These are phyloP conservation scores for Pachypsylla venusta DNA, from an alignment of 1,140 invertebrate species.

Conservation along the genomic window DNA sequence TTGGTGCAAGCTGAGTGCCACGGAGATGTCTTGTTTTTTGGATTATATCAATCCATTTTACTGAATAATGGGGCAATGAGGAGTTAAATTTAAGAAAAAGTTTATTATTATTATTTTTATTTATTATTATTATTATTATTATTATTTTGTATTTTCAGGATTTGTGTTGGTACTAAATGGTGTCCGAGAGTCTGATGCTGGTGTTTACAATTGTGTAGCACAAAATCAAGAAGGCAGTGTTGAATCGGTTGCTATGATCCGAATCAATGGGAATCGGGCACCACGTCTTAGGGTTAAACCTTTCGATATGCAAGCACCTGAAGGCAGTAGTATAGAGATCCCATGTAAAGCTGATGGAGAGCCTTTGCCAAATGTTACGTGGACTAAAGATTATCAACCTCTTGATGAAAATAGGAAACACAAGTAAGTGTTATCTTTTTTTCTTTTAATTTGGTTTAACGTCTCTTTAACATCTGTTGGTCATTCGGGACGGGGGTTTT, in stretches of 20 bases:
- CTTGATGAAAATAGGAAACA: constrained; percentile 31
- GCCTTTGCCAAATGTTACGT: constrained; percentile 56
- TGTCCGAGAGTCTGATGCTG: constrained; percentile 49
- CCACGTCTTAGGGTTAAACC: constrained; percentile 50
- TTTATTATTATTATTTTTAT: too few species aligned
- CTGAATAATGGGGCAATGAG: too few species aligned
- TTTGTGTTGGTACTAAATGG: constrained; percentile 44
- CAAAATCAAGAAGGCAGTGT: constrained; percentile 52
- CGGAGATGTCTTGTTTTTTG: too few species aligned
- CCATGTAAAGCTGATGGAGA: constrained; percentile 64
- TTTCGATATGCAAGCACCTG: constrained; percentile 52
- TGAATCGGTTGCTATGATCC: constrained; percentile 48
- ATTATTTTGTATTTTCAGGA: too few species aligned
- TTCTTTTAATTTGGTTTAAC: too few species aligned
- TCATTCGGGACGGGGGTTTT: too few species aligned
- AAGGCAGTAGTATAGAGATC: constrained; percentile 56
- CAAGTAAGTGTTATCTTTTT: constrained; percentile 19
- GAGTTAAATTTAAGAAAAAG: constrained; percentile 6
- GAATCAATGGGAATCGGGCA: constrained; percentile 34
- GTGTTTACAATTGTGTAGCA: constrained; percentile 64
- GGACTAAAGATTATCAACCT: constrained; percentile 60
- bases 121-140: neutral
- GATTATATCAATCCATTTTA: too few species aligned
- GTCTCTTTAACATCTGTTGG: too few species aligned
- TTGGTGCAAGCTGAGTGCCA: too few species aligned